A percentile compares a stretch with the other conserved stretches of the same genome.
phyloP scores from a whole-genome alignment of 2,888 invertebrate genomes.

The Epistrophe grossulariae region DNA sequence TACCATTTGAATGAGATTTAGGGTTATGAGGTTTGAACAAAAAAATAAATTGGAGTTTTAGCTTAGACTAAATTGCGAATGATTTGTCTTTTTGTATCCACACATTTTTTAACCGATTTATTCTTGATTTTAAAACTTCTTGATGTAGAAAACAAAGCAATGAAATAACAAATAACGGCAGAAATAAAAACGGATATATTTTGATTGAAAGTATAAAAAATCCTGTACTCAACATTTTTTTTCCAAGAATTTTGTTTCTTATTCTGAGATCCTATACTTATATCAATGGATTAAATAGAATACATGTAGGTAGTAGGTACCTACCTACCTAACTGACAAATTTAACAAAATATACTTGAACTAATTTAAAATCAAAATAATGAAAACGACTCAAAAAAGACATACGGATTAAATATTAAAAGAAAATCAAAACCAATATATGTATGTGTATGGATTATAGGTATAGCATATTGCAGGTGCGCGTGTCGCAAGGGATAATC shows the following conservation, averaged over 20 bases:
- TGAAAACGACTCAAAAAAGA: neutral
- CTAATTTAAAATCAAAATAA: slow-evolving; percentile 54
- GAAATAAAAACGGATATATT: neutral
- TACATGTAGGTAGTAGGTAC: too few relatives aligned
- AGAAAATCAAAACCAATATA: slow-evolving; percentile 14
- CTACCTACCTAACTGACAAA: neutral
- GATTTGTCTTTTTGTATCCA: too few relatives aligned
- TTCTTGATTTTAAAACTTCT: too few relatives aligned
- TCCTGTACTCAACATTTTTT: too few relatives aligned
- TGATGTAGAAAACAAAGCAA: too few relatives aligned
- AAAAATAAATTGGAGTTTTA: neutral
- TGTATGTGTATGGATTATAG: too few relatives aligned
- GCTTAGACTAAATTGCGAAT: too few relatives aligned
- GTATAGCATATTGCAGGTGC: slow-evolving; percentile 51
- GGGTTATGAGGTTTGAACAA: neutral
- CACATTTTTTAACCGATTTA: too few relatives aligned
- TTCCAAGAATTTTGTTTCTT: neutral
- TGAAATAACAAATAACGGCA: neutral
- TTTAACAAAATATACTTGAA: slow-evolving; percentile 37
- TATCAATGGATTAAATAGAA: neutral
- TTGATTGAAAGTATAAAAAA: neutral
- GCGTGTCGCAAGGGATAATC: slow-evolving; percentile 62
- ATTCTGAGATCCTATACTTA: neutral
- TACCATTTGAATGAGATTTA: neutral
- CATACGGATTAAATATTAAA: slow-evolving; percentile 9